These are phyloP conservation scores for Ormia ochracea DNA, from an alignment of 2,888 invertebrate species.

Conservation along the genomic window DNA sequence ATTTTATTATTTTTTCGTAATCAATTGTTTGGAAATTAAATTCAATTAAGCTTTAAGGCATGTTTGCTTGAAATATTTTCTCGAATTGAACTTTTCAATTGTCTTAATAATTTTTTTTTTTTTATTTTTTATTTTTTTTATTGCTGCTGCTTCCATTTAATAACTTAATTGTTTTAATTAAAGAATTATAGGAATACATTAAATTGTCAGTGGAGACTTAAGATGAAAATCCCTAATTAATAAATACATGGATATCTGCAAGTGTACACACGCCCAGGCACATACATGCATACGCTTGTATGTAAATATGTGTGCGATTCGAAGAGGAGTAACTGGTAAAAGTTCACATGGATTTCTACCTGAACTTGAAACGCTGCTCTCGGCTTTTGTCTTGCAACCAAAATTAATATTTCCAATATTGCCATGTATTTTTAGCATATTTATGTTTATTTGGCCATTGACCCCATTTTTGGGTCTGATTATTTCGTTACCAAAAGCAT, in stretches of 20 bases:
- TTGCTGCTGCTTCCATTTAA: conserved; percentile 22
- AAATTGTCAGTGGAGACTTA: conserved; percentile 9
- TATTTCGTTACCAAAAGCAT: conserved; percentile 39
- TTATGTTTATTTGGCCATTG: conserved; percentile 27
- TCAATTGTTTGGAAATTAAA: conserved; percentile 64
- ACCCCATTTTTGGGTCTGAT: conserved; percentile 21
- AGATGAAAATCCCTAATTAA: neutral
- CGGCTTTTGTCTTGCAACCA: neutral
- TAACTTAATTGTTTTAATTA: conserved; percentile 61
- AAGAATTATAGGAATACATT: conserved; percentile 25
- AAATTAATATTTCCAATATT: conserved; percentile 9
- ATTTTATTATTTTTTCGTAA: conserved; percentile 38
- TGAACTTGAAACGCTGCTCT: neutral
- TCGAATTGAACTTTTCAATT: conserved; percentile 41
- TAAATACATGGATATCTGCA: neutral
- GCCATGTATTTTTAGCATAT: conserved; percentile 16
- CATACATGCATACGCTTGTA: too few relatives aligned
- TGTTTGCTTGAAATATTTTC: conserved; percentile 18
- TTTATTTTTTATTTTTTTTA: too few relatives aligned
- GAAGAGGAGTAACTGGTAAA: neutral
- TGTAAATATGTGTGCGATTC: too few relatives aligned
- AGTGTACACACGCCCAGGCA: too few relatives aligned
- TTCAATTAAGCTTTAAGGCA: conserved; percentile 62
- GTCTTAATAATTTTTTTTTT: conserved; percentile 25
- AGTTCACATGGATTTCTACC: neutral